These are phyloP conservation scores for Gnathonemus longibarbis DNA, from an alignment of 2,113 vertebrate species.

Conservation along the genomic window DNA sequence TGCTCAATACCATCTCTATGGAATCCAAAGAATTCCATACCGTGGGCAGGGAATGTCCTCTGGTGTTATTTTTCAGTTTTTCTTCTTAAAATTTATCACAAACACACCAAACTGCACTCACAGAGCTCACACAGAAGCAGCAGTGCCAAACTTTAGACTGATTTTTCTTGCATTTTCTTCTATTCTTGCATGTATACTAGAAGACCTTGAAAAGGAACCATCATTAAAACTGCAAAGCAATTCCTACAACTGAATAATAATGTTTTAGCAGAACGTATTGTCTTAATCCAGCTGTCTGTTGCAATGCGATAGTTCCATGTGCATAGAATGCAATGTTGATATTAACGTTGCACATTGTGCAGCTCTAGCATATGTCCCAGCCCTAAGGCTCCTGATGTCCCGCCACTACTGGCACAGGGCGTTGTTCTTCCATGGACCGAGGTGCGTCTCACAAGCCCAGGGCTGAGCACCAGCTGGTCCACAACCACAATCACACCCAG, in stretches of 20 bases:
- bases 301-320: background rate
- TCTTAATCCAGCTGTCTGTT: background rate
- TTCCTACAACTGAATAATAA: background rate
- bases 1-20: background rate
- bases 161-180: background rate
- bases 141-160: background rate
- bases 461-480: background rate
- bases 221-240: background rate
- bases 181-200: background rate
- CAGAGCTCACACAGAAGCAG: background rate
- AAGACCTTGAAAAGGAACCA: background rate
- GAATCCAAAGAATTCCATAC: background rate
- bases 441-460: background rate
- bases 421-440: background rate
- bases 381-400: background rate
- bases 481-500: background rate
- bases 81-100: background rate
- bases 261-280: background rate
- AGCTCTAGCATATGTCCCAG: background rate
- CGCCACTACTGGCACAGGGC: background rate
- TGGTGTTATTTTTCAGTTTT: background rate
- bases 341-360: background rate
- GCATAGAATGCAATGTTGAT: background rate
- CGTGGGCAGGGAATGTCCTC: background rate
- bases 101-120: background rate